These are phyloP conservation scores for Lepilemur ruficaudatus DNA, from an alignment of 2,797 vertebrate genomes.

Conservation along the genomic window DNA sequence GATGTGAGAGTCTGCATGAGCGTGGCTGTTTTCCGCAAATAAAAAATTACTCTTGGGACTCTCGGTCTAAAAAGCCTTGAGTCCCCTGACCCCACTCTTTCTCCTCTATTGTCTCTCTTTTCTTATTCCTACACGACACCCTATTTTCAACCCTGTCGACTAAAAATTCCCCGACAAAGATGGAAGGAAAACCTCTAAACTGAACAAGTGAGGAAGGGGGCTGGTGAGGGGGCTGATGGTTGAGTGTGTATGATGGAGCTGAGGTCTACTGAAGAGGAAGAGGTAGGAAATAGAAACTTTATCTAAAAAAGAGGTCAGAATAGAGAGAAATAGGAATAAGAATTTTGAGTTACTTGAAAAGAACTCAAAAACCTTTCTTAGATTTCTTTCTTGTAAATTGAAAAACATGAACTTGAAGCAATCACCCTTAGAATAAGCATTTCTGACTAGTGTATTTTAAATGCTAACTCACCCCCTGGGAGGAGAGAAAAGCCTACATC, in stretches of 20 bases:
- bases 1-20: too few relatives aligned
- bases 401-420: not conserved
- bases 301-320: not conserved
- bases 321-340: not conserved
- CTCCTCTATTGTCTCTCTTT: too few relatives aligned
- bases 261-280: not conserved
- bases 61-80: too few relatives aligned
- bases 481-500: not conserved
- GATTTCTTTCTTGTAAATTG: not conserved
- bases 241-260: not conserved
- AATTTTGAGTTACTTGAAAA: not conserved
- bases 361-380: not conserved
- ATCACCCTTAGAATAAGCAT: not conserved
- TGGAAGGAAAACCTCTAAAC: not conserved
- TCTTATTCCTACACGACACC: too few relatives aligned
- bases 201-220: not conserved
- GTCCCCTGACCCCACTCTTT: too few relatives aligned
- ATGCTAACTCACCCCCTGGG: not conserved
- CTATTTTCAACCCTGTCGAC: too few relatives aligned
- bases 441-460: conserved; percentile 36
- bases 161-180: too few relatives aligned
- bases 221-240: not conserved
- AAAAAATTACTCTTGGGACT: too few relatives aligned
- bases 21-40: too few relatives aligned
- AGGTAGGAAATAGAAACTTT: not conserved